phyloP scores from a whole-genome alignment of 2,888 invertebrate species.

The Mechanitis mazaeus region DNA sequence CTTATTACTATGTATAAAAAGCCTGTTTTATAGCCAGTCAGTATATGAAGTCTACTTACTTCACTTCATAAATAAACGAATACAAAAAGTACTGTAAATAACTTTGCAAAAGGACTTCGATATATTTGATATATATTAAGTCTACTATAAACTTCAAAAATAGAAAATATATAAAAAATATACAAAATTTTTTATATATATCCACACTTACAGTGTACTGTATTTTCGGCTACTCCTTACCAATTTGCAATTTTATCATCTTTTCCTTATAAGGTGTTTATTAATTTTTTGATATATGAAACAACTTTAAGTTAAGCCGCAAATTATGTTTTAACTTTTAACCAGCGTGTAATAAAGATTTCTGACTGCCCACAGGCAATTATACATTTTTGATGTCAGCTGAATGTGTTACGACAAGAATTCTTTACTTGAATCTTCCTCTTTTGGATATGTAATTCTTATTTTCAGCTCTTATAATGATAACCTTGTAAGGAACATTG shows the following conservation, averaged over 20 bases:
- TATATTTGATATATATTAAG: too few species aligned
- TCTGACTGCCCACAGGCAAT: background rate
- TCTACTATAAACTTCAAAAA: too few species aligned
- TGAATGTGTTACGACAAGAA: constrained; percentile 11
- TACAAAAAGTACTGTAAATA: too few species aligned
- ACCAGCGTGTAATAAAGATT: background rate
- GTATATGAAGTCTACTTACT: too few species aligned
- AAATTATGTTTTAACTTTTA: constrained; percentile 4
- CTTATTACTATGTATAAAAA: too few species aligned
- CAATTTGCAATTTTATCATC: constrained; percentile 45
- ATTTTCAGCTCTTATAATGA: constrained; percentile 13
- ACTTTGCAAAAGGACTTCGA: too few species aligned
- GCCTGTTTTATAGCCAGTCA: too few species aligned
- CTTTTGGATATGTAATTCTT: constrained; percentile 19
- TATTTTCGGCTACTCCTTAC: constrained; percentile 48
- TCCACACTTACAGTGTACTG: background rate
- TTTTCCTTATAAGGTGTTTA: constrained; percentile 51
- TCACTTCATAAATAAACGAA: too few species aligned
- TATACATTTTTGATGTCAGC: background rate
- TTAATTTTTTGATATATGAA: constrained; percentile 54
- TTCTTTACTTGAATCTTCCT: constrained; percentile 22
- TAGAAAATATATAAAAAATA: too few species aligned
- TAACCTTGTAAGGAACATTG: constrained; percentile 11
- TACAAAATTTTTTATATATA: too few species aligned
- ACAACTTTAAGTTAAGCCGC: constrained; percentile 1